Evolutionary conservation across 1,140 invertebrate genomes (phyloP).

Genomic region (Pseudomyrmex gracilis): DNA sequence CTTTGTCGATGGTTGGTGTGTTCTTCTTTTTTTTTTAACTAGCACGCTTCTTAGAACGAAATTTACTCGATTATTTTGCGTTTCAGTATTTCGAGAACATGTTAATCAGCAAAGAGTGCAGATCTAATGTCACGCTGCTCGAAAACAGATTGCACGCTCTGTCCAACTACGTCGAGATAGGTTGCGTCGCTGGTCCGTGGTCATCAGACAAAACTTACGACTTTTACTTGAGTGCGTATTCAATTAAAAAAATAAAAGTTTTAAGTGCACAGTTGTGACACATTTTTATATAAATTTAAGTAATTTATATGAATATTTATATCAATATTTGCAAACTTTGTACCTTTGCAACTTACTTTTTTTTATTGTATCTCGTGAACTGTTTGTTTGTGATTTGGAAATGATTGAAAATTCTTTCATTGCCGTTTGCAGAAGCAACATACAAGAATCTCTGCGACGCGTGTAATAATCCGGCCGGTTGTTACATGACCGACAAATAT

Average conservation of each 20-base stretch:
- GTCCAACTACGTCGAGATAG: conserved; percentile 89
- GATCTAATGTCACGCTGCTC: conserved; percentile 87
- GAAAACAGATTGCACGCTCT: conserved; percentile 90
- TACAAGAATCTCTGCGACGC: conserved; percentile 90
- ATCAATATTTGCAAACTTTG: too few species aligned
- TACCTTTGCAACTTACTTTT: too few species aligned
- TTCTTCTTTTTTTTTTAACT: not conserved
- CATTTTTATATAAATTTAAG: too few species aligned
- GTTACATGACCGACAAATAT: conserved; percentile 90
- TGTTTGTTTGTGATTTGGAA: too few species aligned
- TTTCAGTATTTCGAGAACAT: conserved; percentile 90
- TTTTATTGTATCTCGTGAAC: too few species aligned
- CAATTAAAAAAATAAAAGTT: not conserved
- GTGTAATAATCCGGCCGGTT: conserved; percentile 88
- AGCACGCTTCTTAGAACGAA: not conserved
- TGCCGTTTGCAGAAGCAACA: conserved; percentile 86
- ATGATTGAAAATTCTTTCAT: not conserved
- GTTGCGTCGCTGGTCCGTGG: conserved; percentile 94
- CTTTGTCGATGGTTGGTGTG: conserved; percentile 88
- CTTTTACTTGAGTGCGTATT: conserved; percentile 89
- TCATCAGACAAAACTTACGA: conserved; percentile 89
- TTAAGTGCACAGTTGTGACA: not conserved
- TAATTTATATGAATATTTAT: not conserved
- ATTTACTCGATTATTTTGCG: not conserved
- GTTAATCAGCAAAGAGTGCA: conserved; percentile 89